phyloP scores from a whole-genome alignment of 2,113 vertebrate genomes.

The Nansenia antarctica region DNA sequence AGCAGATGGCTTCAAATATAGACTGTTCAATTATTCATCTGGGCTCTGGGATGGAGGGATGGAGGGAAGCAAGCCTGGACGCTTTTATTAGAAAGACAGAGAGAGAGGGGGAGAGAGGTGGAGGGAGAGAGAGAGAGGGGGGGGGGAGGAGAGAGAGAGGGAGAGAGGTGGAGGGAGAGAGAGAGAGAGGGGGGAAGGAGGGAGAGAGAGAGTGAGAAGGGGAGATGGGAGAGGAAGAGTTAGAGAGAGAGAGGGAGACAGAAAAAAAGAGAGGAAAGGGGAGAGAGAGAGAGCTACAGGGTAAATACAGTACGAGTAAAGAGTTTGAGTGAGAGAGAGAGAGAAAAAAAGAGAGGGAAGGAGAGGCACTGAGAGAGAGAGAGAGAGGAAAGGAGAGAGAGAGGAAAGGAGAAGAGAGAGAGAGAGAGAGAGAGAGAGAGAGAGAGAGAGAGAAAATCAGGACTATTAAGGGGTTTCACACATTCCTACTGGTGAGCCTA shows the following conservation, averaged over 20 bases:
- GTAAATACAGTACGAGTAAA: neutral
- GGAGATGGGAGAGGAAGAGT: neutral
- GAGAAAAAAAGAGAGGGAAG: constrained; percentile 16
- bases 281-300: neutral
- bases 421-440: neutral
- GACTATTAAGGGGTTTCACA: too few species aligned
- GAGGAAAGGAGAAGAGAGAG: neutral
- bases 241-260: too few species aligned
- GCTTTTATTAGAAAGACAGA: constrained; percentile 49
- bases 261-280: too few species aligned
- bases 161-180: neutral
- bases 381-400: neutral
- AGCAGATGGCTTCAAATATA: constrained; percentile 71
- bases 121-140: neutral
- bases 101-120: neutral
- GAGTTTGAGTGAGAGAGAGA: constrained; percentile 18
- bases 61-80: constrained; percentile 55
- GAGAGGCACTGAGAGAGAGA: constrained; percentile 2
- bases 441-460: too few species aligned
- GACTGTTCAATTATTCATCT: constrained; percentile 74
- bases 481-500: too few species aligned
- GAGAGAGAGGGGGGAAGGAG: neutral
- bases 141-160: neutral
- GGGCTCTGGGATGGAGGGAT: constrained; percentile 66
- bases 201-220: neutral